phyloP scores from a whole-genome alignment of 2,888 invertebrate genomes.

The Onthophagus sagittarius region DNA sequence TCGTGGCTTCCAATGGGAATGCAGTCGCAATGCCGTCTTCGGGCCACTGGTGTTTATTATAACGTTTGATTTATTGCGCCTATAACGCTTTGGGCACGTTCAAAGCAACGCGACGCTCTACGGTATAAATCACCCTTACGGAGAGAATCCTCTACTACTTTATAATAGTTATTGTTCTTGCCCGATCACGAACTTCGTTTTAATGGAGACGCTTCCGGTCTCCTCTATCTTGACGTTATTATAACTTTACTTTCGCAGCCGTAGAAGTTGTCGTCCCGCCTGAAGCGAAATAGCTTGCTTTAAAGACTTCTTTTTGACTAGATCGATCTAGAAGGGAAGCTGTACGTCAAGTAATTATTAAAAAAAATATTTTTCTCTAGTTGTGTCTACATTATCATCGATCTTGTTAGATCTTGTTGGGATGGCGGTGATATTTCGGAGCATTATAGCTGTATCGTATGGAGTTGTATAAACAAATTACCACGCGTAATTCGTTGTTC shows the following conservation, averaged over 20 bases:
- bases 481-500: neutral
- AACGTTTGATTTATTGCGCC: slow-evolving; percentile 10
- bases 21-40: neutral
- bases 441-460: too few relatives aligned
- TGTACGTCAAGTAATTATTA: too few relatives aligned
- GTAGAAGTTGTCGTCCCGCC: neutral
- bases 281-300: neutral
- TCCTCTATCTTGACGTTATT: neutral
- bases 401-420: too few relatives aligned
- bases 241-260: neutral
- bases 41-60: slow-evolving; percentile 6
- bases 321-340: too few relatives aligned
- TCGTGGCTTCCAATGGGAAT: neutral
- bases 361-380: too few relatives aligned
- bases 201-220: neutral
- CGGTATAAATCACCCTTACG: slow-evolving; percentile 8
- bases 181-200: slow-evolving; percentile 4
- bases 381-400: too few relatives aligned
- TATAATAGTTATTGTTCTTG: slow-evolving; percentile 12
- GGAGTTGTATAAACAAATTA: neutral
- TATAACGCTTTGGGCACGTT: slow-evolving; percentile 7
- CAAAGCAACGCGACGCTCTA: neutral
- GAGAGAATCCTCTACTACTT: slow-evolving; percentile 7
- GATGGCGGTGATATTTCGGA: too few relatives aligned
- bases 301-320: neutral